phyloP scores from a whole-genome alignment of 2,888 invertebrate species.

The Panopea generosa region DNA sequence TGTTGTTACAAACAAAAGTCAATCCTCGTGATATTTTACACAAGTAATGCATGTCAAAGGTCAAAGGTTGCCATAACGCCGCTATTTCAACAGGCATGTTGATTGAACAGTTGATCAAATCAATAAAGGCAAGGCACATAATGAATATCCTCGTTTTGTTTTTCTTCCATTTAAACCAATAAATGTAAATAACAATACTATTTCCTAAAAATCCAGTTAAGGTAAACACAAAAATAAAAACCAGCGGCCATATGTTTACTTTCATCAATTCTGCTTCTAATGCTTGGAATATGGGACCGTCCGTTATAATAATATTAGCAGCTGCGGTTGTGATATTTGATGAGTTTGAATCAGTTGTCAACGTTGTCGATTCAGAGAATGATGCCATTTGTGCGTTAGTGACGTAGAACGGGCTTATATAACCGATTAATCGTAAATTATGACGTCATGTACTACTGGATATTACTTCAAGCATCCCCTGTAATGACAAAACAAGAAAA shows the following conservation, averaged over 20 bases:
- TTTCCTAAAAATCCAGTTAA: constrained; percentile 47
- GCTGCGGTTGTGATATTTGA: background rate
- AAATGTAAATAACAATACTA: constrained; percentile 48
- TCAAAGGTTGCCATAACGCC: constrained; percentile 33
- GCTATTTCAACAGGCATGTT: constrained; percentile 57
- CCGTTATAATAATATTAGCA: background rate
- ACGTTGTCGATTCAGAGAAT: background rate
- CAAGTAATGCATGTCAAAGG: constrained; percentile 45
- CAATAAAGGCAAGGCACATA: constrained; percentile 42
- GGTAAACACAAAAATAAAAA: constrained; percentile 17
- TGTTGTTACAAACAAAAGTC: constrained; percentile 57
- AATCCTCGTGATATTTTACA: constrained; percentile 54
- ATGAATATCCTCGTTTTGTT: constrained; percentile 56
- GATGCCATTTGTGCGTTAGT: background rate
- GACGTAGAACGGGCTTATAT: too few species aligned
- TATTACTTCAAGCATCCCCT: background rate
- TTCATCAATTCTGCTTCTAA: constrained; percentile 13
- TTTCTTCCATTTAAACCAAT: constrained; percentile 55
- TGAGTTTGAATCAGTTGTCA: background rate
- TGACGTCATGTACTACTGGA: background rate
- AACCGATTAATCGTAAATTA: too few species aligned
- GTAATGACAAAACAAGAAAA: background rate
- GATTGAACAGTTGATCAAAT: constrained; percentile 52
- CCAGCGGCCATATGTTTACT: constrained; percentile 38
- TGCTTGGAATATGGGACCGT: constrained; percentile 25